phyloP scores from a whole-genome alignment of 2,888 invertebrate species.

The Operophtera brumata region DNA sequence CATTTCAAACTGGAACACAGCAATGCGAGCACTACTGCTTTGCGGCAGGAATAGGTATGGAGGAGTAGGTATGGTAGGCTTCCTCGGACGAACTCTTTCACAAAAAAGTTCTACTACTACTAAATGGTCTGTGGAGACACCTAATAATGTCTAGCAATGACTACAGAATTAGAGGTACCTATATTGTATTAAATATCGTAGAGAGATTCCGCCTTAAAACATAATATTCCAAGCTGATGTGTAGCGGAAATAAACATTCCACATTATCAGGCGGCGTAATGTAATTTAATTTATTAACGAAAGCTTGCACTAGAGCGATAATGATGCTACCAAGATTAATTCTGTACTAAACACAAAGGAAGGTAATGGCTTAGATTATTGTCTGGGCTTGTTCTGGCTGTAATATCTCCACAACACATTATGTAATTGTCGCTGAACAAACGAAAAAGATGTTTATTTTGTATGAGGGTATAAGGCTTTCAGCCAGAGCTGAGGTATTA shows the following conservation, averaged over 20 bases:
- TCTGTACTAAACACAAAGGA: conserved; percentile 42
- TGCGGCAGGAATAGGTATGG: no score
- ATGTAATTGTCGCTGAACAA: conserved; percentile 32
- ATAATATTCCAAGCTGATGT: no score
- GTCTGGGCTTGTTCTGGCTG: conserved; percentile 21
- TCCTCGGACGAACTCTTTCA: no score
- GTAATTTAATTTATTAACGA: conserved; percentile 1
- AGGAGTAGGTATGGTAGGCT: no score
- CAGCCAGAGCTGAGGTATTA: conserved; percentile 3
- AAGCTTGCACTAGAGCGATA: conserved; percentile 28
- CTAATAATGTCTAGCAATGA: no score
- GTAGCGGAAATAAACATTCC: background rate
- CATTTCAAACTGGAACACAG: no score
- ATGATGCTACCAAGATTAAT: conserved; percentile 48
- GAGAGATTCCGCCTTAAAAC: no score
- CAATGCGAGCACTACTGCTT: no score
- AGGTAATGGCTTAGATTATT: conserved; percentile 36
- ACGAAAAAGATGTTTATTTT: conserved; percentile 32
- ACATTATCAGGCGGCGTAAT: conserved; percentile 1
- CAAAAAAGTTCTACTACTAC: no score
- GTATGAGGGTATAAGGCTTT: conserved; percentile 18
- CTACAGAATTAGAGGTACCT: no score
- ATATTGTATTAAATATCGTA: no score
- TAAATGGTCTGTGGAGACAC: background rate
- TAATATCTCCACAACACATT: conserved; percentile 26